Conservation (phyloP, 2,797 vertebrate genomes). For the Sciurus vulgaris region DNA sequence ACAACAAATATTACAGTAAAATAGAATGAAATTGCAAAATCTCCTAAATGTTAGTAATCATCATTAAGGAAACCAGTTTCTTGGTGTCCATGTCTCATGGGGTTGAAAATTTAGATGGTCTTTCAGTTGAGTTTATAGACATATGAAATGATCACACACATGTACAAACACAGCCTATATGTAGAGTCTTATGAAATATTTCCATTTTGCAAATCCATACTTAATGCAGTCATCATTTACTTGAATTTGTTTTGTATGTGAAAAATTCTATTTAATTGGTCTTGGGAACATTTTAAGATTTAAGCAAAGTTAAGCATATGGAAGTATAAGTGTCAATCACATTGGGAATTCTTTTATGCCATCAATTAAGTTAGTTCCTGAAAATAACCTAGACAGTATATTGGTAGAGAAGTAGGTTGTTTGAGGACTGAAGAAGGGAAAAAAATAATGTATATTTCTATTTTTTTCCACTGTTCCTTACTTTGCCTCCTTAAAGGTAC, state of each 20-base stretch:
- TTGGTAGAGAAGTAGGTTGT: neutral
- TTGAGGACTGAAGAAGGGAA: neutral
- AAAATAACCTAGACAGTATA: neutral
- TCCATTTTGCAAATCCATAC: neutral
- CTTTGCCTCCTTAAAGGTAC: constrained; percentile 1
- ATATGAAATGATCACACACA: constrained; percentile 13
- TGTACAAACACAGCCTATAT: neutral
- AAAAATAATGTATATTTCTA: neutral
- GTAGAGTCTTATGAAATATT: neutral
- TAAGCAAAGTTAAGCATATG: constrained; percentile 28
- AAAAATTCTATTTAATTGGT: constrained; percentile 30
- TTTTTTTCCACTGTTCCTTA: neutral
- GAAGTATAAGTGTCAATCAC: neutral
- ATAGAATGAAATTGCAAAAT: constrained; percentile 48
- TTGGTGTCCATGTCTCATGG: constrained; percentile 47
- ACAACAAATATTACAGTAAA: neutral
- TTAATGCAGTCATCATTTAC: constrained; percentile 16
- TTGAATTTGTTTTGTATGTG: constrained; percentile 55
- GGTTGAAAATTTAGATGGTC: neutral
- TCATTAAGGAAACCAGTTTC: constrained; percentile 84
- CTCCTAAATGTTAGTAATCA: constrained; percentile 79
- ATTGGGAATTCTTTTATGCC: neutral
- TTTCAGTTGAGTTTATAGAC: constrained; percentile 29
- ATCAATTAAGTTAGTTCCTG: neutral
- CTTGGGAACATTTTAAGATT: constrained; percentile 39